Evolutionary conservation across 2,797 vertebrate species (phyloP).

Genomic region (Sarcoramphus papa): DNA sequence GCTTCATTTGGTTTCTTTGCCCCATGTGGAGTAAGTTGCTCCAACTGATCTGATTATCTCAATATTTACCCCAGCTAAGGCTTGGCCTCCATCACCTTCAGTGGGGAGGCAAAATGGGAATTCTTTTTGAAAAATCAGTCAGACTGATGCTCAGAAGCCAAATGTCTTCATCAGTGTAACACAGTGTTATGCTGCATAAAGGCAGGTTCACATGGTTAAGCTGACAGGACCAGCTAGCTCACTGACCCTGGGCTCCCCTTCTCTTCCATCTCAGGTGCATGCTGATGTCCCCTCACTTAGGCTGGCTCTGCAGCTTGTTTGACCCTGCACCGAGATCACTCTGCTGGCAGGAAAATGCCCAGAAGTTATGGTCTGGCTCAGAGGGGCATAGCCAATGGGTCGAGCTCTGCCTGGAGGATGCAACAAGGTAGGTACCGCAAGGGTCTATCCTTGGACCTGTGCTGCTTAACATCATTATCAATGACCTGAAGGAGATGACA

Average conservation of each 20-base stretch:
- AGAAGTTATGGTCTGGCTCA: neutral
- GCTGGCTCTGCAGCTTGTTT: neutral
- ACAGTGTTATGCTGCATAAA: neutral
- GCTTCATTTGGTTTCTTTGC: neutral
- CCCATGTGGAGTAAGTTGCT: neutral
- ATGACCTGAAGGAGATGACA: neutral
- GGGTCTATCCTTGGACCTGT: neutral
- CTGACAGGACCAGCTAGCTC: neutral
- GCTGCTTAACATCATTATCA: neutral
- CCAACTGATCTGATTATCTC: neutral
- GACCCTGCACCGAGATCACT: neutral
- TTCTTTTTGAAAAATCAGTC: neutral
- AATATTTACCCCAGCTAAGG: neutral
- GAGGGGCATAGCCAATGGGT: neutral
- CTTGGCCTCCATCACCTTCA: neutral
- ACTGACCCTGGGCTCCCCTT: neutral
- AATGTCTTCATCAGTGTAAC: neutral
- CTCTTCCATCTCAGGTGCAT: fast-evolving
- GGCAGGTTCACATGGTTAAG: neutral
- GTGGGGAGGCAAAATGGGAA: neutral
- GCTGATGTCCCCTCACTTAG: neutral
- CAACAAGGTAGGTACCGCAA: neutral
- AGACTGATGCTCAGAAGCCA: neutral
- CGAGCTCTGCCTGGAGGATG: neutral
- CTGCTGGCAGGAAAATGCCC: neutral